Percentiles rank a stretch among this genome's conserved stretches.
phyloP scores from a whole-genome alignment of 2,113 vertebrate genomes.

The Pluvianellus socialis region DNA sequence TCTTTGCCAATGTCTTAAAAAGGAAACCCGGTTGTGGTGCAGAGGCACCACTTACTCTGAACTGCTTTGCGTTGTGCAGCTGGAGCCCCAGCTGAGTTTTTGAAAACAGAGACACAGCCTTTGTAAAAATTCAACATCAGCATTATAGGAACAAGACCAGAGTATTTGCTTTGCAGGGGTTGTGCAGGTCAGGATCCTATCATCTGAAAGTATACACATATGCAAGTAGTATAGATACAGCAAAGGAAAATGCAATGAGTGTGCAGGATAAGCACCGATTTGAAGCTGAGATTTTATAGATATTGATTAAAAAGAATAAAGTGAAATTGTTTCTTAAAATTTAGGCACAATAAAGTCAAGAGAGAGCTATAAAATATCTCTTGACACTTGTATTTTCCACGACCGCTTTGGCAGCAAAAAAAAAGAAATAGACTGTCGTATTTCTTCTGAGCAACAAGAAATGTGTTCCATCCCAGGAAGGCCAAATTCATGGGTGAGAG shows the following conservation, averaged over 20 bases:
- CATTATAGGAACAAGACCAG: neutral
- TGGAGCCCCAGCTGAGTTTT: neutral
- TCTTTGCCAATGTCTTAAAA: neutral
- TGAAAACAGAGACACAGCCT: neutral
- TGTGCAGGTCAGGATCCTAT: neutral
- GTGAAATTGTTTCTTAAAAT: neutral
- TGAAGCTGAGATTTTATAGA: neutral
- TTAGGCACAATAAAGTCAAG: neutral
- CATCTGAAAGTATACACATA: neutral
- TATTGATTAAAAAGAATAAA: neutral
- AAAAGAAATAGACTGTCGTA: neutral
- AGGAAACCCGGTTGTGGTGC: neutral
- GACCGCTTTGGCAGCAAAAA: neutral
- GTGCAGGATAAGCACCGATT: neutral
- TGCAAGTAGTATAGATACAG: neutral
- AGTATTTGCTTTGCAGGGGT: neutral
- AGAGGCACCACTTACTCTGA: neutral
- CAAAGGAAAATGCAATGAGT: neutral
- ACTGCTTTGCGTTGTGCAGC: neutral
- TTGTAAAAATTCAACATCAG: neutral
- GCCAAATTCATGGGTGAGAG: neutral
- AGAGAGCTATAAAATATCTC: neutral
- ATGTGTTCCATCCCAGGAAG: neutral
- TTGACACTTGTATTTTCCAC: neutral
- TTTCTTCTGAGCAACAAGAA: neutral